Evolutionary conservation across 2,888 invertebrate species (phyloP).

Genomic region (Agrotis clavis): DNA sequence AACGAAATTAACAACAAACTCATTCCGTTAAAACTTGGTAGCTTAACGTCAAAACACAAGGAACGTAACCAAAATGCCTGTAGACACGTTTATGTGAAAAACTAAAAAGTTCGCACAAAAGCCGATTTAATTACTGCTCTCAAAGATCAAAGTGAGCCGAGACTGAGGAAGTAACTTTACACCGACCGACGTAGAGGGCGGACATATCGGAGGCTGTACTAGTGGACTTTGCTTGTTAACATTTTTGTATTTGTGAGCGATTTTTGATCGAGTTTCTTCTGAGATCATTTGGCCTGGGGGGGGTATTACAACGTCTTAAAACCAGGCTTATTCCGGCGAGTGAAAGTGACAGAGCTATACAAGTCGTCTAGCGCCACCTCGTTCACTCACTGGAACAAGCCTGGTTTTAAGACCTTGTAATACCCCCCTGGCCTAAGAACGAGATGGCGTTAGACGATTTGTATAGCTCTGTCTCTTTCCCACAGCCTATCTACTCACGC

Average conservation of each 20-base stretch:
- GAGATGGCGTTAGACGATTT: no score
- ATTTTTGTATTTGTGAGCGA: constrained; percentile 12
- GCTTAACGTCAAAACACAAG: constrained; percentile 35
- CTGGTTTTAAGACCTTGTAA: no score
- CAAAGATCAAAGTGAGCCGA: constrained; percentile 74
- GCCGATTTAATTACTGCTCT: constrained; percentile 77
- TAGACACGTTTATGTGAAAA: constrained; percentile 62
- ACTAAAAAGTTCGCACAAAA: constrained; percentile 70
- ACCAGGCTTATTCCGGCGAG: no score
- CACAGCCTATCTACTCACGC: no score
- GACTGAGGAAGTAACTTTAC: constrained; percentile 71
- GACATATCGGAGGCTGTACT: constrained; percentile 63
- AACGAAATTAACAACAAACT: constrained; percentile 25
- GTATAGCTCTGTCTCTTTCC: no score
- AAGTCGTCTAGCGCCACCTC: no score
- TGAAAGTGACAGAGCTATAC: no score
- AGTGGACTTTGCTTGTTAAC: constrained; percentile 49
- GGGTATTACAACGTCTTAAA: no score
- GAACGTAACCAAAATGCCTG: constrained; percentile 51
- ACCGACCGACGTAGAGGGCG: constrained; percentile 69
- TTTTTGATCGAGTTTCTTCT: constrained; percentile 34
- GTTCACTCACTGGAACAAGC: no score
- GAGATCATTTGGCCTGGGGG: not conserved
- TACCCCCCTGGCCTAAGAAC: no score
- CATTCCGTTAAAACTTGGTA: constrained; percentile 23